phyloP scores from a whole-genome alignment of 2,113 vertebrate genomes.

The Origma solitaria region DNA sequence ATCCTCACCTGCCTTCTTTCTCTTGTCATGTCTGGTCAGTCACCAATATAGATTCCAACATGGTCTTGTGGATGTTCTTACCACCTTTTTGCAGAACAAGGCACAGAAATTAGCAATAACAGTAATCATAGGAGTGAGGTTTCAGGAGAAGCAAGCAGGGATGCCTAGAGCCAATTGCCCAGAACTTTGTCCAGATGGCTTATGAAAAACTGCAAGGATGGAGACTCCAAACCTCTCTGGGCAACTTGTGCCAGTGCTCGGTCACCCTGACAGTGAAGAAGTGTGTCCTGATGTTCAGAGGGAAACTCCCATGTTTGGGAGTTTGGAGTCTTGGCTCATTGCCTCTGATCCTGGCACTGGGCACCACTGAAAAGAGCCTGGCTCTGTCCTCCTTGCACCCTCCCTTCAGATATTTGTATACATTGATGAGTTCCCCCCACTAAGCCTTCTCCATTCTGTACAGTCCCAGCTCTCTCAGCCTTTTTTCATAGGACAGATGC shows the following conservation, averaged over 20 bases:
- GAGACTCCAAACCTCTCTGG: neutral
- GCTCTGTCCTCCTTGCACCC: neutral
- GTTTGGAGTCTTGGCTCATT: neutral
- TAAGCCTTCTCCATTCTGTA: neutral
- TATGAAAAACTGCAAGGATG: neutral
- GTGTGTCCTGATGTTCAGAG: neutral
- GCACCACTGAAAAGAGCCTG: neutral
- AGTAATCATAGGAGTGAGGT: neutral
- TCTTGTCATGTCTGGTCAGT: neutral
- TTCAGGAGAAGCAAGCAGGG: neutral
- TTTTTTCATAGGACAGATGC: neutral
- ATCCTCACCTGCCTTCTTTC: neutral
- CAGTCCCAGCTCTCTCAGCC: neutral
- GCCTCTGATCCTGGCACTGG: neutral
- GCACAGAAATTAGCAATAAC: neutral
- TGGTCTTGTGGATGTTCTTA: neutral
- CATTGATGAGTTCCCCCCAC: neutral
- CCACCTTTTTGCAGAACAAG: neutral
- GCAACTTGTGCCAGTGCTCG: neutral
- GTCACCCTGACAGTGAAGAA: neutral
- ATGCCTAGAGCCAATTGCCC: neutral
- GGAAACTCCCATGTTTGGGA: fast-evolving
- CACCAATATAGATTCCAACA: neutral
- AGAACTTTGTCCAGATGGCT: neutral
- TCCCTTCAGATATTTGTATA: neutral